Evolutionary conservation across 2,113 vertebrate species (phyloP), one percentile per base, ranked within the genome.

Genomic region (Solea solea): DNA sequence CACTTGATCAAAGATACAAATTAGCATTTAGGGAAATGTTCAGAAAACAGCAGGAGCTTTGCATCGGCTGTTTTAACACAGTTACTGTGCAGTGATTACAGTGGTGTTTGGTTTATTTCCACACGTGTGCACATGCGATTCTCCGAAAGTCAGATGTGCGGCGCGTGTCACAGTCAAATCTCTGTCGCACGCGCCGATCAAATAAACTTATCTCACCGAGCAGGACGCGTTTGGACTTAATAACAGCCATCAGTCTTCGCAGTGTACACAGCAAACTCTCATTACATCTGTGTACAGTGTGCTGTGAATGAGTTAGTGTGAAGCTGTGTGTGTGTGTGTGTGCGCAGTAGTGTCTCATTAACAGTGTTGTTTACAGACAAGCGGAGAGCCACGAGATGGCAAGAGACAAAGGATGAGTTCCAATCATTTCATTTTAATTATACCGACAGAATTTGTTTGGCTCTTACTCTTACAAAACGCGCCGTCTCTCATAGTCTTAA

Each of bases 271-370:
- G 46, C 55, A 53, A 65, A 78, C 62, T 81, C 69, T 74, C 57
- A 83, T 81, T 79, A 78, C 72, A 45, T 81, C 50, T 76, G 77
- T 58, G 79, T 74, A 42, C 46, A 16, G 39, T 68, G 69, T 9
- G 16, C n/a, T 21, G 44, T 49, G 41, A 57, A 15, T 16, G 56
- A 42, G 55, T 52, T 4, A 10, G 63, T 41, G 59, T 46, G 52
- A 7, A 12, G 44, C 8, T 28, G 60, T 53, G 71, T 53, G 27
- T 69, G 34, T 41, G 12, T 3, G 46, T 63, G 79, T 55, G 74
- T 59, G 34, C 34, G 58, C 50, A 51, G 76, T 48, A 59, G 74
- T 62, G 83, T 84, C 84, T 85, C 78, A 88, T 88, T 83, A 89
- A 66, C 71, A 41, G 68, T 64, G 77, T 77, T 86, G 86, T 88